Base-by-base conservation (phyloP, 2,797 vertebrate species). In the Tangara arthus region DNA sequence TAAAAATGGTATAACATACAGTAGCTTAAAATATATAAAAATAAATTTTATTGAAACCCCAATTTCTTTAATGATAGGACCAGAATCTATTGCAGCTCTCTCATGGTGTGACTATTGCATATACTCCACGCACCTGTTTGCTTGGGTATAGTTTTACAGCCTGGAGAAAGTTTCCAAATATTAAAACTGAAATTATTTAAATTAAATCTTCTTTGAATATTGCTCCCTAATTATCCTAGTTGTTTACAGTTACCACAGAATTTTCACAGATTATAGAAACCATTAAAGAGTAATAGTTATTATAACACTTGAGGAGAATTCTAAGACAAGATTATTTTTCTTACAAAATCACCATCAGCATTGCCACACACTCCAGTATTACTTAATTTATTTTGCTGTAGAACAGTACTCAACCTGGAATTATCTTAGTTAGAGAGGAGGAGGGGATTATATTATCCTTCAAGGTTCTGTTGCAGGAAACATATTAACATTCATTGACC, bases 401-500 rank as follows among this genome's bases (percentile, higher is more conserved):
- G 61, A 87, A 88, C 60, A 64, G 41, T 75, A 82, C 63, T 88
- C 57, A 91, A 82, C 44, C 73, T 70, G 80, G 65, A 95, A 94
- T 91, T 85, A 94, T 88, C 83, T 72, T 93, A 65, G 44, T 90
- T 88, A 44, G 78, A 64, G 78, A 82, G 68, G 46, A 95, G 66
- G 78, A 91, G 80, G 60, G 75, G 22, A 53, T 79, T 93, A 30
- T 69, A 75, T 66, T 97, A 81, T 76, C 88, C 72, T 86, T 96
- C 50, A 93, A 89, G 57, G 72, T 95, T 96, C 90, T 96, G 63
- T 65, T 91, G 50, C 82, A 68, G 89, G 27, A 92, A 96, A 82
- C 94, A 69, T 75, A 95, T 95, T 93, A 88, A 85, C 61, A 91
- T 94, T 97, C 76, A 91, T 88, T 96, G 96, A 96, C 87, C 82